Conservation (phyloP, 92 coral and sea anemone genomes). For the Anthopleura xanthogrammica region DNA sequence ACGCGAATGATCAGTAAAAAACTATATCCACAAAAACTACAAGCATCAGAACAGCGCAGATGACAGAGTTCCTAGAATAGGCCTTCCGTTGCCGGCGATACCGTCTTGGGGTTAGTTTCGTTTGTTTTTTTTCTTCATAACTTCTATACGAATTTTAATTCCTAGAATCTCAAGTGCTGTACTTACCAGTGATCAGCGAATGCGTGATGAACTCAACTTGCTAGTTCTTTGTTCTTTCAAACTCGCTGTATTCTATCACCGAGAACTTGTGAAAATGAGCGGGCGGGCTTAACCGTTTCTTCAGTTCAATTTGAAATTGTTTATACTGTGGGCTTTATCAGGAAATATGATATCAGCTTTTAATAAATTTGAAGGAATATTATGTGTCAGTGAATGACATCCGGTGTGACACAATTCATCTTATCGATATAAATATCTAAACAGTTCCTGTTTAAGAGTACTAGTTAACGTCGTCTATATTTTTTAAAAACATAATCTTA, state of each 20-base stretch:
- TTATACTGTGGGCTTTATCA: neutral
- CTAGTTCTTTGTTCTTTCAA: neutral
- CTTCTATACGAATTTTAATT: too few species aligned
- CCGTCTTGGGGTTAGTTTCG: neutral
- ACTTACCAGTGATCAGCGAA: too few species aligned
- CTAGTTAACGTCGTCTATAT: too few species aligned
- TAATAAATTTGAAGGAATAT: neutral
- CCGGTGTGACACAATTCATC: slow-evolving; percentile 4
- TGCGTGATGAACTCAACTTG: neutral
- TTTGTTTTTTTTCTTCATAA: neutral
- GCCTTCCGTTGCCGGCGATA: neutral
- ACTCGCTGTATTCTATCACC: neutral
- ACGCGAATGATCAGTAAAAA: neutral
- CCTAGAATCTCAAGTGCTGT: too few species aligned
- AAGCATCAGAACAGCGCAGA: neutral
- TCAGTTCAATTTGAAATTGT: slow-evolving; percentile 2
- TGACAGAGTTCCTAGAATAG: neutral
- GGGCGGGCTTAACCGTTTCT: slow-evolving; percentile 10
- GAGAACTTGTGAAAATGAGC: neutral
- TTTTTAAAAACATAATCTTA: too few species aligned
- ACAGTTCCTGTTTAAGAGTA: neutral
- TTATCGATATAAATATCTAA: neutral
- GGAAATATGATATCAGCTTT: slow-evolving; percentile 13
- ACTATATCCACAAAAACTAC: neutral
- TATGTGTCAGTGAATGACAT: neutral